Evolutionary conservation across 1,140 invertebrate species (phyloP).

Genomic region (Plectrocnemia conspersa): DNA sequence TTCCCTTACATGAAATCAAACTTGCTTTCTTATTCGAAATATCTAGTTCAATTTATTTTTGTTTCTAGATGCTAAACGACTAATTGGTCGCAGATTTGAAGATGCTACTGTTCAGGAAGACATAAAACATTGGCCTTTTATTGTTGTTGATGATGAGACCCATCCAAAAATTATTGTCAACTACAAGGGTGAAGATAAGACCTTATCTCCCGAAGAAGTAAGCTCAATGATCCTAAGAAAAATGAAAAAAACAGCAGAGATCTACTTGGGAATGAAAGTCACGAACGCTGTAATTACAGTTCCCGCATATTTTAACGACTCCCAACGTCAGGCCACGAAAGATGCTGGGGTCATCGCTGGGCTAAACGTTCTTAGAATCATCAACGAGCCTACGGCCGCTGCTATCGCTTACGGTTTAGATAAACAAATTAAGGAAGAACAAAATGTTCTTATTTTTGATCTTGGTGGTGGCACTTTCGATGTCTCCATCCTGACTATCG

Average conservation of each 20-base stretch:
- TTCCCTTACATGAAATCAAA: not conserved
- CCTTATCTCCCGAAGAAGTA: conserved; percentile 88
- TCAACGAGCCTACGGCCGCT: conserved; percentile 96
- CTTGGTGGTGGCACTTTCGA: conserved; percentile 97
- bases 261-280: conserved; percentile 86
- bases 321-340: conserved; percentile 88
- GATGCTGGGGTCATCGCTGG: conserved; percentile 84
- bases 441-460: conserved; percentile 89
- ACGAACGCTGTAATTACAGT: conserved; percentile 89
- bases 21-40: not conserved
- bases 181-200: conserved; percentile 88
- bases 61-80: conserved; percentile 78
- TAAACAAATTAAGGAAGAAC: conserved; percentile 87
- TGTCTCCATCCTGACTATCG: conserved; percentile 92
- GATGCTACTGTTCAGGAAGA: conserved; percentile 85
- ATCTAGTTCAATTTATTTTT: conserved; percentile 4
- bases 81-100: conserved; percentile 91
- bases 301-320: conserved; percentile 89
- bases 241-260: conserved; percentile 95
- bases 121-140: conserved; percentile 97
- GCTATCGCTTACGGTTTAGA: conserved; percentile 99
- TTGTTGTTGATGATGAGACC: conserved; percentile 76
- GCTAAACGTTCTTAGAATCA: conserved; percentile 83
- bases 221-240: conserved; percentile 87
- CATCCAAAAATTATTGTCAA: conserved; percentile 86